These are phyloP conservation scores for Berghia stephanieae DNA, from an alignment of 1,140 invertebrate species.

Conservation along the genomic window DNA sequence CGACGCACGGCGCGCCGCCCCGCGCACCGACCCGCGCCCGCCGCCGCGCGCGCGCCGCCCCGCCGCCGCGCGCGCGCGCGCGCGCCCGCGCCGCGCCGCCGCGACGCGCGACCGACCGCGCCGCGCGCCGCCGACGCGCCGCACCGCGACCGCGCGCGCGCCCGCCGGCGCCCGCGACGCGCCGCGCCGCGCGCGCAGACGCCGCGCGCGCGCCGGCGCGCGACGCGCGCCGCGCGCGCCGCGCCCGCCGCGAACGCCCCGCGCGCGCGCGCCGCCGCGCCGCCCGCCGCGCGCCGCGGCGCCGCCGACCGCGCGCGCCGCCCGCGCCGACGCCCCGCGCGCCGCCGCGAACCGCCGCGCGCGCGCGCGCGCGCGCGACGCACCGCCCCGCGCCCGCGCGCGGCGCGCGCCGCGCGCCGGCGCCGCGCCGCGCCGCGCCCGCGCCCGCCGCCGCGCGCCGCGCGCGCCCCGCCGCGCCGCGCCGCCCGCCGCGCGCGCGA, in stretches of 20 bases:
- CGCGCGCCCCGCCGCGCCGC: background rate
- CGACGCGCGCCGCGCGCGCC: background rate
- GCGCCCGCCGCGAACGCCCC: background rate
- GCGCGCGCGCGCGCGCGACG: constrained; percentile 29
- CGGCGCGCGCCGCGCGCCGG: constrained; percentile 8
- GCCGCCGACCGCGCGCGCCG: constrained; percentile 17
- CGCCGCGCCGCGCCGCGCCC: constrained; percentile 3
- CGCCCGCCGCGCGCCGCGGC: background rate
- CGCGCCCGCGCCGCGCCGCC: background rate
- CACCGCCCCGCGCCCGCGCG: constrained; percentile 20
- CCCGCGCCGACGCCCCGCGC: too few relatives aligned
- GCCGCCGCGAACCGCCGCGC: constrained; percentile 25
- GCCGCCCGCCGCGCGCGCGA: background rate
- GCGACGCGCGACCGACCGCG: background rate
- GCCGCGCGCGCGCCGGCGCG: background rate
- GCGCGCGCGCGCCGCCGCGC: background rate
- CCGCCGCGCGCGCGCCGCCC: background rate
- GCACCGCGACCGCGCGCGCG: background rate
- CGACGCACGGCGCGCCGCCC: background rate
- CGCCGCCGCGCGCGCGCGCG: background rate
- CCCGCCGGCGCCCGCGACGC: background rate
- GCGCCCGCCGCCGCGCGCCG: constrained; percentile 9
- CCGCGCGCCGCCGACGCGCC: background rate
- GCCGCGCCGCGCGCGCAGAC: background rate
- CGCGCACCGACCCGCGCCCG: background rate